Evolutionary conservation across 1,140 invertebrate genomes (phyloP), one percentile per base, ranked within the genome.

Genomic region (Musca domestica): DNA sequence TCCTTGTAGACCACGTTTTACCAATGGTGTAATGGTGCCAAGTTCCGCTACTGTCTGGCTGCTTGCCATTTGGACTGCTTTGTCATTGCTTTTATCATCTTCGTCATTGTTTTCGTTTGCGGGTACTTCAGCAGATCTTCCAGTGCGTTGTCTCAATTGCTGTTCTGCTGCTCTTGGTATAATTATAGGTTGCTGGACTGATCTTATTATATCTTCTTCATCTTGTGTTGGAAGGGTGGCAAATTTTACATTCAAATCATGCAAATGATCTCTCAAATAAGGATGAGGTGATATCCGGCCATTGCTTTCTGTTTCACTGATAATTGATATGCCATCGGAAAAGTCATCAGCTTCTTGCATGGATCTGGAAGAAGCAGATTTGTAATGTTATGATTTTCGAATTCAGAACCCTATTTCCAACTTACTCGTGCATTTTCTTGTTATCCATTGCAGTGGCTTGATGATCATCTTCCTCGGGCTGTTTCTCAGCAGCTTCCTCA

Each of bases 311-410:
- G 78, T 78, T 41, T 80, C 78, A 61, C 78, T 80, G 27, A 80
- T 80, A 58, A 80, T 78, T 22, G 78, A 80, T 20, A 80, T 80
- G n/a, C 78, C 78, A 70, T 80, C 78, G 2, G 78, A 80, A 19
- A 78, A 63, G 34, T 80, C 78, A 66, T 80, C 78, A 23, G 68
- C 72, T 19, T 69, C 67, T 34, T 52, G n/a, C 34, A 34, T 27
- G 15, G 46, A 51, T 7, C 68, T 69, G 41, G 14, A 66, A 47
- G 23, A 41, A 46, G 41, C 30, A n/a, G 19, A 63, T 1, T n/a
- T n/a, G n/a, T n/a, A n/a, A 61, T 25, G 23, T 20, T 27, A n/a
- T n/a, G 23, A 61, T 47, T 25, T 41, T 61, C 54, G 17, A 58
- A 34, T 17, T 9, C 20, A 23, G 22, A 12, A 61, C n/a, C n/a